These are phyloP conservation scores for Pangasius sanitwongsei DNA, from an alignment of 2,797 vertebrate genomes.

Conservation along the genomic window DNA sequence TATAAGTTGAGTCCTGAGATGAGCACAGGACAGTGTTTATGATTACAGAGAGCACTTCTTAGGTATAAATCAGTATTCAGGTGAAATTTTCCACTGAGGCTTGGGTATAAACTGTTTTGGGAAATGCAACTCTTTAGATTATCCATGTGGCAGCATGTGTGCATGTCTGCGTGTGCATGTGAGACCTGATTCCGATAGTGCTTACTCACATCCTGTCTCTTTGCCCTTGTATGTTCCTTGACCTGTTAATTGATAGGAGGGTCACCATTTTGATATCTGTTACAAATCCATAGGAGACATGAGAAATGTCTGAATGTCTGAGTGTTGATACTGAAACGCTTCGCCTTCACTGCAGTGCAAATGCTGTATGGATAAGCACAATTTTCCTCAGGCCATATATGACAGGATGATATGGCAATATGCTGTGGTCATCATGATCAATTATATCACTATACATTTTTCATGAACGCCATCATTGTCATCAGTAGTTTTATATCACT, in stretches of 20 bases:
- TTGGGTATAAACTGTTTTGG: not conserved
- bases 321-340: not conserved
- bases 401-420: not conserved
- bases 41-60: not conserved
- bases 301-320: constrained; percentile 21
- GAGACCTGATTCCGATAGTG: constrained; percentile 8
- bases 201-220: constrained; percentile 20
- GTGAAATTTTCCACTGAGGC: not conserved
- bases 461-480: not conserved
- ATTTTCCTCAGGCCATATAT: not conserved
- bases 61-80: not conserved
- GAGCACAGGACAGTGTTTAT: not conserved
- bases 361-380: not conserved
- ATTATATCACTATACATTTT: not conserved
- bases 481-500: not conserved
- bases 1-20: not conserved
- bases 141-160: not conserved
- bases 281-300: constrained; percentile 23
- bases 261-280: constrained; percentile 24
- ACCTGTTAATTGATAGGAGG: constrained; percentile 32
- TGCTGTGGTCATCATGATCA: not conserved
- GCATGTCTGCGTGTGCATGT: not conserved
- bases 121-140: not conserved
- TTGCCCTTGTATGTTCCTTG: constrained; percentile 21
- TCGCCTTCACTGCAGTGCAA: not conserved